Percentiles rank a stretch among this genome's conserved stretches.
phyloP scores from a whole-genome alignment of 2,113 vertebrate genomes.

The Thalassarche chlororhynchos region DNA sequence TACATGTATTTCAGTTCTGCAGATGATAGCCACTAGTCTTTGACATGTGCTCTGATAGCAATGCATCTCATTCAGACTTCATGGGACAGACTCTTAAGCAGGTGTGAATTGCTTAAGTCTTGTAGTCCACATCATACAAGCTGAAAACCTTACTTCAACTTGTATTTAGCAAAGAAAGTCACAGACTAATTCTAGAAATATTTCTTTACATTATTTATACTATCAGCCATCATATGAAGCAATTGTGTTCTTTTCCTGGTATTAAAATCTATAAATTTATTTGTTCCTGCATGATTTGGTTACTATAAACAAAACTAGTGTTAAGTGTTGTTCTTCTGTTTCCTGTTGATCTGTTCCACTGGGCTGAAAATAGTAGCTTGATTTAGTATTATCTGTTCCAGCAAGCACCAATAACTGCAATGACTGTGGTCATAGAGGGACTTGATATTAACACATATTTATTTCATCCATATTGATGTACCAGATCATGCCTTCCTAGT shows the following conservation, averaged over 20 bases:
- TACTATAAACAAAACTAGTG: background rate
- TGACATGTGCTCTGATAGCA: background rate
- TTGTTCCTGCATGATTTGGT: background rate
- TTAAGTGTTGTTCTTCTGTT: background rate
- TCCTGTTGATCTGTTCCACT: background rate
- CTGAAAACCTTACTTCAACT: background rate
- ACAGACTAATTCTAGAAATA: background rate
- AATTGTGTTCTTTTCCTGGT: background rate
- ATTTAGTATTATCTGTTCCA: background rate
- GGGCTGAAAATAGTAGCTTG: background rate
- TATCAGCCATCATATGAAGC: background rate
- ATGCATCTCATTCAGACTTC: background rate
- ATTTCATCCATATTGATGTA: background rate
- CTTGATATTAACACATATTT: background rate
- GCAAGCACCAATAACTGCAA: background rate
- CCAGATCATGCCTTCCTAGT: background rate
- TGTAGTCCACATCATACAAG: background rate
- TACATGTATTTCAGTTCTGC: background rate
- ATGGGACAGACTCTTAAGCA: background rate
- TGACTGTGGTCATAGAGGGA: background rate
- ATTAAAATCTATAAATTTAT: background rate
- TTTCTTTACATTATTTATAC: background rate
- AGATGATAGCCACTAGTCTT: background rate
- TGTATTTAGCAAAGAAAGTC: background rate
- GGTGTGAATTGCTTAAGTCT: background rate